Evolutionary conservation across 2,888 invertebrate species (phyloP), one percentile per base, ranked within the genome.

Genomic region (Pyrocoelia pectoralis): DNA sequence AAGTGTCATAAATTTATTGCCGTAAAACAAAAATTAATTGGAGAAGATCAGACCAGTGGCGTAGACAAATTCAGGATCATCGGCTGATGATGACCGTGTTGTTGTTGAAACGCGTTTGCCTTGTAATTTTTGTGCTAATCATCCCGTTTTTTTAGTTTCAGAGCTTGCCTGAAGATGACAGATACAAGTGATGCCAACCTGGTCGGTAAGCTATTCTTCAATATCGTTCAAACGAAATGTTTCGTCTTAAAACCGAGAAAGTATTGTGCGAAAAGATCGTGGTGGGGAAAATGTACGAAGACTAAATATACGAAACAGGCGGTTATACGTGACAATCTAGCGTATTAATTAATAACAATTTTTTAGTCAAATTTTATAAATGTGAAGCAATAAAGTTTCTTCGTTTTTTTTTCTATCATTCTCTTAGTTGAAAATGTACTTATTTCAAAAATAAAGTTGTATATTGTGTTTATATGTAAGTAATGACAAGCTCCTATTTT

Each of bases 171-270:
- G 69, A 95, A 95, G 80, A 88, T 93, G 82, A 92, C 94, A 0
- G 89, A 89, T 71, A 93, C 94, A 0, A 90, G 92, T 4, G 91
- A 95, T 8, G 93, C 97, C 6, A 93, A 94, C 77, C 87, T 95
- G 82, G 94, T 96, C 56, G 96, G 96, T 1, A 93, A 93, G 75
- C 84, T 97, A 28, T 98, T 95, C 85, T 98, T 98, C 87, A 95
- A 97, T 82, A 86, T 97, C 46, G 91, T 97, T n/a, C 95, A 95
- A 78, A 93, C 94, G 0, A 93, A 95, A 78, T 98, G 98, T 76
- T 97, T 98, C 82, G 87, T 92, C 0, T 83, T 98, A 41, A 92
- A 92, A 74, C 87, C 89, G 1, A 90, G 92, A 69, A 88, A 89
- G 71, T 84, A 89, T 18, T 97, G 97, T 82, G 84, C 86, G 5